A percentile compares a stretch with the other conserved stretches of the same genome.
These are phyloP conservation scores for Entomyzon cyanotis DNA, from an alignment of 2,113 vertebrate genomes.

Conservation along the genomic window DNA sequence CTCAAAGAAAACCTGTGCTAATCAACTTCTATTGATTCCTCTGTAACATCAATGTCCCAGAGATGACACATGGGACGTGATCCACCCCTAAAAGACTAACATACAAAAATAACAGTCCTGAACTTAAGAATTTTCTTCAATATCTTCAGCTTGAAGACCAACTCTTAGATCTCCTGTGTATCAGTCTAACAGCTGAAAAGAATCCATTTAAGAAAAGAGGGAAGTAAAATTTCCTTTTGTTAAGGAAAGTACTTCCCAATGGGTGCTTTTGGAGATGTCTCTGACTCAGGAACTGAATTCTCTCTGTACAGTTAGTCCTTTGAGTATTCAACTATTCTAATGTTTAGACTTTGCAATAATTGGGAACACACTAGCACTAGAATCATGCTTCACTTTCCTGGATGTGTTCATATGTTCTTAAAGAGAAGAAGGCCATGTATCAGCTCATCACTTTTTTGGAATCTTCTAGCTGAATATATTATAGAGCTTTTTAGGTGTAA, in stretches of 20 bases:
- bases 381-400: not conserved
- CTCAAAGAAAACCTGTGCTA: not conserved
- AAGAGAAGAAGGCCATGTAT: slow-evolving; percentile 32
- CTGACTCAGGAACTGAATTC: not conserved
- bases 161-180: not conserved
- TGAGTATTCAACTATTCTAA: not conserved
- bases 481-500: not conserved
- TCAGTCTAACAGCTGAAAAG: not conserved
- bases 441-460: not conserved
- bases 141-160: not conserved
- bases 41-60: not conserved
- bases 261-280: not conserved
- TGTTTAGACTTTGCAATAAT: not conserved
- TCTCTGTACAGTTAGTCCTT: not conserved
- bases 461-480: slow-evolving; percentile 36
- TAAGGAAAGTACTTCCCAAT: not conserved
- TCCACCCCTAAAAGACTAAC: not conserved
- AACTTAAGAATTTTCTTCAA: not conserved
- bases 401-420: slow-evolving; percentile 6
- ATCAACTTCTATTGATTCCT: not conserved
- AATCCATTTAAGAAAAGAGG: not conserved
- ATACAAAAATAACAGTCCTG: not conserved
- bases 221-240: not conserved
- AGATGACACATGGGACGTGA: not conserved
- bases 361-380: not conserved